Evolutionary conservation across 1,140 invertebrate species (phyloP).

Genomic region (Nephotettix cincticeps): DNA sequence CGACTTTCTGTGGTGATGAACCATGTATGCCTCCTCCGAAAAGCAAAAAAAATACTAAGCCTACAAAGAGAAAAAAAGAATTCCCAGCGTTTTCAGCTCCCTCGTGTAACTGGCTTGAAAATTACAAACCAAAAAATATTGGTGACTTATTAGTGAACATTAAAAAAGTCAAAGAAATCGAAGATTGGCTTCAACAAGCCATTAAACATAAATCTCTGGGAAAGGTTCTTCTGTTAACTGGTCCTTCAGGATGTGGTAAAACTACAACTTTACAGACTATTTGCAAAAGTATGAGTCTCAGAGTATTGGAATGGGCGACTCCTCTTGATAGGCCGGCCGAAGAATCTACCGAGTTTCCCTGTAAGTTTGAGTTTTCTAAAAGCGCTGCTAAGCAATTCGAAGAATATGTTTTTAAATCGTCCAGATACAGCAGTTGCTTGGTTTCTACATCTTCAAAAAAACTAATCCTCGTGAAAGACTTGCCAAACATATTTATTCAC

Average conservation of each 20-base stretch:
- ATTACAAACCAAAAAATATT: constrained; percentile 53
- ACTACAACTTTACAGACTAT: constrained; percentile 60
- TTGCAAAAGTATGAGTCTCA: constrained; percentile 56
- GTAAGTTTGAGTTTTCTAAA: constrained; percentile 46
- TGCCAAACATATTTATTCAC: constrained; percentile 67
- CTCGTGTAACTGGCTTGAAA: constrained; percentile 51
- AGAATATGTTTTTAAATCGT: constrained; percentile 65
- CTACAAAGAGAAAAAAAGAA: neutral
- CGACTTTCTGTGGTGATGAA: neutral
- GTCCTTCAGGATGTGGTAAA: constrained; percentile 72
- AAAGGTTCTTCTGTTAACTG: constrained; percentile 60
- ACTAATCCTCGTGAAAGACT: constrained; percentile 69
- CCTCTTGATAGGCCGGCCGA: constrained; percentile 57
- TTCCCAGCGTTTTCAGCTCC: neutral
- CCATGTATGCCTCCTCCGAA: neutral
- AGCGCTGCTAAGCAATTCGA: constrained; percentile 62
- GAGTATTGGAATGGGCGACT: constrained; percentile 69
- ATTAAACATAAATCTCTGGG: neutral
- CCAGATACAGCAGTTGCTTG: constrained; percentile 65
- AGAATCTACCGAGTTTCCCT: constrained; percentile 46
- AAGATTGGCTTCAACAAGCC: constrained; percentile 53
- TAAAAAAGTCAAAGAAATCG: constrained; percentile 62
- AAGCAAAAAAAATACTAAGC: neutral
- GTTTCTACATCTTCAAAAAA: constrained; percentile 50
- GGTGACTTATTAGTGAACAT: constrained; percentile 59